Conservation (phyloP, 2,888 invertebrate species). For the Celastrina argiolus region DNA sequence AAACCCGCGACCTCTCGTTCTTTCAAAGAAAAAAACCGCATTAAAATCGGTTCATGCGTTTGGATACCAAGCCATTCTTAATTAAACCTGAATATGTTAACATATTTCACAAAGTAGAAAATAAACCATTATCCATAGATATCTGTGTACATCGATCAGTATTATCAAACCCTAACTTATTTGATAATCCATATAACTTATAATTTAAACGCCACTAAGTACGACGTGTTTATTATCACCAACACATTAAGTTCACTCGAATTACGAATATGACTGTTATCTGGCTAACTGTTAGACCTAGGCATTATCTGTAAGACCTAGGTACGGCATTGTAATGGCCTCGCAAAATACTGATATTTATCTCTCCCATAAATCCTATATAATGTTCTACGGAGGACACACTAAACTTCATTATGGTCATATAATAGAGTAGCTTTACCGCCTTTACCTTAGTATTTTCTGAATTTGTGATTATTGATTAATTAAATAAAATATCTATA, state of each 20-base stretch:
- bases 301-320: constrained; percentile 9
- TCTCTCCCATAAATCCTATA: constrained; percentile 1
- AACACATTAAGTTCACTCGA: constrained; percentile 2
- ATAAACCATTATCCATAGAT: neutral
- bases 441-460: neutral
- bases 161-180: neutral
- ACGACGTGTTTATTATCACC: constrained; percentile 8
- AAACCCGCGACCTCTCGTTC: too few relatives aligned
- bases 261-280: constrained; percentile 12
- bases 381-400: constrained; percentile 1
- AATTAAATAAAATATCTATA: neutral
- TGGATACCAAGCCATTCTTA: too few relatives aligned
- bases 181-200: constrained; percentile 12
- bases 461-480: neutral
- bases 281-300: constrained; percentile 3
- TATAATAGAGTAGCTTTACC: neutral
- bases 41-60: too few relatives aligned
- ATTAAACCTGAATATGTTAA: neutral
- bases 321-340: constrained; percentile 4
- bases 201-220: constrained; percentile 3
- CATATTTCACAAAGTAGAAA: too few relatives aligned
- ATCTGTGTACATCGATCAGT: neutral
- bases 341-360: constrained; percentile 14
- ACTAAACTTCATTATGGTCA: neutral
- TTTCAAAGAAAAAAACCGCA: too few relatives aligned